Evolutionary conservation across 2,113 vertebrate genomes (phyloP), one percentile per base, ranked within the genome.

Genomic region (Otolemur garnettii): DNA sequence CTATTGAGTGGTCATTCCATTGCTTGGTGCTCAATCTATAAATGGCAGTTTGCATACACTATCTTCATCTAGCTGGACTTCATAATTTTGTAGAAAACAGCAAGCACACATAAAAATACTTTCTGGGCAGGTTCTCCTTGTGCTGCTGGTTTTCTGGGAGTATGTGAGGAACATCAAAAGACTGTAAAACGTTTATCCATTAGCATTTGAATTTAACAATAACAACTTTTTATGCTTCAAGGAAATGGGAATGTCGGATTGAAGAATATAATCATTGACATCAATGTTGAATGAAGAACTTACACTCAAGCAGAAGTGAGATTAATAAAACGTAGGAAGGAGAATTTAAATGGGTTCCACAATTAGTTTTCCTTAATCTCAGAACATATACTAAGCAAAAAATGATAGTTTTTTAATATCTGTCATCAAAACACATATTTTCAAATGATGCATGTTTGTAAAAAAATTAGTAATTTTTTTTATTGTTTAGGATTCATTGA

Each of bases 391-490:
- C 14, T 7, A 19, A 89, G 62, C 42, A 45, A 45, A 95, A 95
- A 53, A 57, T 74, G 4, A 75, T 30, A n/a, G 11, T 26, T 53
- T 92, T 30, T 38, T 80, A 71, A 87, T 33, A 5, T 82, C 12
- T 90, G 14, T 81, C 28, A 91, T 84, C 69, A 75, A 94, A 87
- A 87, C n/a, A 81, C 8, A 71, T 59, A 88, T 86, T 66, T 50
- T 81, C n/a, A 60, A 96, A 50, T 77, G 22, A 83, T 80, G 35
- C 14, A 28, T 24, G n/a, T 38, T 53, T 95, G 15, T 84, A 62
- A 93, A 92, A 4, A 87, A 90, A 84, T 87, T 62, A 96, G 75
- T 30, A 82, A 90, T 85, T 17, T 28, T 55, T 18, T 17, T 82
- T 50, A 50, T 50, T 50, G 45, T 50, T 50, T 50, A 50, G 45